phyloP scores from a whole-genome alignment of 2,113 vertebrate species.

The Phrynocephalus versicolor region DNA sequence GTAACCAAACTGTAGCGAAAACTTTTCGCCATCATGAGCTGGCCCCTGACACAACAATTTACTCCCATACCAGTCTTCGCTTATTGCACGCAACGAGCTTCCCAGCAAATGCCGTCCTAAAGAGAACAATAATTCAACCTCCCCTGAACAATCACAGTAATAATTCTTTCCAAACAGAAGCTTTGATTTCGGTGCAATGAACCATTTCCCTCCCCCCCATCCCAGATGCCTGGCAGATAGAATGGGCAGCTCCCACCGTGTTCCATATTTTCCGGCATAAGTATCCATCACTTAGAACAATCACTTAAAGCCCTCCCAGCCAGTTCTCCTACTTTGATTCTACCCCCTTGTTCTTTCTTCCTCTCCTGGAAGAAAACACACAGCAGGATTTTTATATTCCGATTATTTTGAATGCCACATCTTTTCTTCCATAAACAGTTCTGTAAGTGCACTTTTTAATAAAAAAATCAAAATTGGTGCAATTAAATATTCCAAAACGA shows the following conservation, averaged over 20 bases:
- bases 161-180: background rate
- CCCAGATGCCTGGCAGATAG: background rate
- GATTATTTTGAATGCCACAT: conserved; percentile 1
- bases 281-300: background rate
- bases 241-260: background rate
- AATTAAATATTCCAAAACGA: background rate
- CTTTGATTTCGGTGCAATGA: background rate
- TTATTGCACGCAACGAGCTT: background rate
- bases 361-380: background rate
- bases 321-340: background rate
- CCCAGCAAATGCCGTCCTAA: background rate
- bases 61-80: background rate
- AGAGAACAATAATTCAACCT: background rate
- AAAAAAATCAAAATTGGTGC: background rate
- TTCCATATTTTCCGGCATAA: background rate
- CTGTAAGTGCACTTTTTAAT: background rate
- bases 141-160: background rate
- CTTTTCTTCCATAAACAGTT: background rate
- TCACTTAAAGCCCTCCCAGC: background rate
- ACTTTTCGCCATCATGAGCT: background rate
- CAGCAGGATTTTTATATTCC: background rate
- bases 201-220: background rate
- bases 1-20: background rate
- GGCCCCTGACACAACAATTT: background rate
- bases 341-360: background rate